Evolutionary conservation across 2,113 vertebrate species (phyloP), one percentile per base, ranked within the genome.

Genomic region (Hiodon alosoides): DNA sequence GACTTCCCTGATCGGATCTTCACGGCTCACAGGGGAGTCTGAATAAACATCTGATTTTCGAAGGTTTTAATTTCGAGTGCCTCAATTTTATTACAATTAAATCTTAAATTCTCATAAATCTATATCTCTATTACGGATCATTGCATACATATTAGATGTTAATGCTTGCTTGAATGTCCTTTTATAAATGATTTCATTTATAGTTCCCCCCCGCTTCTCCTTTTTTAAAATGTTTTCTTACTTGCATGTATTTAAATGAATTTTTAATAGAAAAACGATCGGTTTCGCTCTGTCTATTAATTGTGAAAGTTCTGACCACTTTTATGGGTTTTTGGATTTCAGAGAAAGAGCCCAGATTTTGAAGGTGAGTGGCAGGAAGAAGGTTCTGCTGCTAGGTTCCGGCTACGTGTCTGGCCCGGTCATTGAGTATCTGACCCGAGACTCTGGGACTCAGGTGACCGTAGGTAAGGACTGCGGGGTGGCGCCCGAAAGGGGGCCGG

Each of bases 341-440:
- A 99, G 97, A 82, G 95, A 97, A 70, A 85, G 85, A 0, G 82
- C 92, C 57, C 92, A 92, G 84, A 92, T 87, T 3, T 75, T 95
- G 83, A 91, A 90, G 85, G 94, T 93, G 90, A 68, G 71, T 2
- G 89, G 89, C 31, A 93, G 93, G 88, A 97, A 93, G 86, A 92
- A 84, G 3, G 91, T 99, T 62, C 90, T 99, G 76, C 78, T 99
- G 82, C 91, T 99, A 0, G 97, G 97, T 11, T 93, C 95, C 16
- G 97, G 97, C 14, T 98, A 98, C 5, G 95, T 98, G 72, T 97
- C 96, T 48, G 92, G 88, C 6, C 96, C 97, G 6, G 93, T 98
- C 0, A 85, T 99, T 46, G 94, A 96, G 75, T 99, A 98, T 81
- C 85, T 99, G 78, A 95, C 90, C 55, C 94, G 96, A 54, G 93